These are phyloP conservation scores for Meloidogyne floridensis DNA, from an alignment of 1,140 invertebrate genomes.

Conservation along the genomic window DNA sequence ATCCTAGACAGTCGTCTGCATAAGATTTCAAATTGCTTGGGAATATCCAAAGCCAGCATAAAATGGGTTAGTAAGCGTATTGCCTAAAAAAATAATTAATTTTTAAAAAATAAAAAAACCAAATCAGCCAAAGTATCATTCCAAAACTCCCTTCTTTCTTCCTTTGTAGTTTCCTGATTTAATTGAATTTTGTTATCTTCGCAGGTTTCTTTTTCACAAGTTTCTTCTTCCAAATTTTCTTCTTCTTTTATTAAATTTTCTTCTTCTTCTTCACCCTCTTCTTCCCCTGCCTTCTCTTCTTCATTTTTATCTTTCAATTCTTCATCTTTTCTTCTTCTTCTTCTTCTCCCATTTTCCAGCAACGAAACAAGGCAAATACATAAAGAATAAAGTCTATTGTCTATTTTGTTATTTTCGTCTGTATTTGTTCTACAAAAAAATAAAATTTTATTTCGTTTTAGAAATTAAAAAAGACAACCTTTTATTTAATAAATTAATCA, in stretches of 20 bases:
- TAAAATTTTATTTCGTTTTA: background rate
- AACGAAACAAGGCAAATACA: background rate
- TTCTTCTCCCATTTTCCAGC: background rate
- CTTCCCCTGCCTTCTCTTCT: background rate
- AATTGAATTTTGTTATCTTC: background rate
- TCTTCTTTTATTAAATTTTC: background rate
- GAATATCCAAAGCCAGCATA: constrained; percentile 5
- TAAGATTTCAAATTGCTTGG: constrained; percentile 28
- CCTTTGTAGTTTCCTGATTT: background rate
- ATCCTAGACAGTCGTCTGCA: constrained; percentile 26
- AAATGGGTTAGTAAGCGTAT: constrained; percentile 20
- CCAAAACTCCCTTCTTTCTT: background rate
- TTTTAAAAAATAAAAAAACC: background rate
- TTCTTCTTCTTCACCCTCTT: background rate
- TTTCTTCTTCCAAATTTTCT: background rate
- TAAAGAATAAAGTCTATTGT: background rate
- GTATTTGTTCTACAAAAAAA: constrained; percentile 5
- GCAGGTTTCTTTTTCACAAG: background rate
- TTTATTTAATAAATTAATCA: background rate
- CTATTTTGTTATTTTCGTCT: constrained; percentile 12
- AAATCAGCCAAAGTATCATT: constrained; percentile 23
- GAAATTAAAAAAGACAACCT: background rate
- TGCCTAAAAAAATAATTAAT: background rate
- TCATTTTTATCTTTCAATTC: background rate
- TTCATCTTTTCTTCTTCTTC: background rate